Evolutionary conservation across 1,140 invertebrate genomes (phyloP).

Genomic region (Drosophila gunungcola): DNA sequence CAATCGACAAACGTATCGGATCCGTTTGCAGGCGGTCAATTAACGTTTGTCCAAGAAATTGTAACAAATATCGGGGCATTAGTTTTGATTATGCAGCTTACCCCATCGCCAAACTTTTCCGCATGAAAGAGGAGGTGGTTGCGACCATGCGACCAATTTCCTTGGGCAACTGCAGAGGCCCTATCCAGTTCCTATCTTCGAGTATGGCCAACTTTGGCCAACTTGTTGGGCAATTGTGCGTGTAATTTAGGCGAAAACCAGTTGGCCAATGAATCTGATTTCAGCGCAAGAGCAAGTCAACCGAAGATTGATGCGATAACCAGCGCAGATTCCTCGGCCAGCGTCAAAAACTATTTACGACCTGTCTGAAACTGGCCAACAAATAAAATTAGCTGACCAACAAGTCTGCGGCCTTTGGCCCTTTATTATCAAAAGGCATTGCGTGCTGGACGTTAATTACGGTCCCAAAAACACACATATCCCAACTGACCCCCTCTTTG

Average conservation of each 20-base stretch:
- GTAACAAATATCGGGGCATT: constrained; percentile 37
- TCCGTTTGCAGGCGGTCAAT: constrained; percentile 24
- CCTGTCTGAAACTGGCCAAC: constrained; percentile 26
- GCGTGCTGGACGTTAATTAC: constrained; percentile 66
- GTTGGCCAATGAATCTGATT: constrained; percentile 43
- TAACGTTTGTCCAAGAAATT: constrained; percentile 45
- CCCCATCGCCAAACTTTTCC: constrained; percentile 48
- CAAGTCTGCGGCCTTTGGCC: not conserved
- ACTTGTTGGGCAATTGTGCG: constrained; percentile 52
- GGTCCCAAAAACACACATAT: constrained; percentile 17
- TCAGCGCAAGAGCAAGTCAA: constrained; percentile 26
- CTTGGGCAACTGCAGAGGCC: not conserved
- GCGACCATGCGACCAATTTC: constrained; percentile 49
- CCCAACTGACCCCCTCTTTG: constrained; percentile 5
- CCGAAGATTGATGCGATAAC: constrained; percentile 48
- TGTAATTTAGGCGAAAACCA: constrained; percentile 47
- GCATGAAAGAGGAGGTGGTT: constrained; percentile 41
- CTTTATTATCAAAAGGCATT: constrained; percentile 35
- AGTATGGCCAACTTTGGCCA: constrained; percentile 6
- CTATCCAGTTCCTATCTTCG: not conserved
- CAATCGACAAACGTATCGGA: constrained; percentile 17
- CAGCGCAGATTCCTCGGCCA: constrained; percentile 38
- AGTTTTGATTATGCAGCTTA: constrained; percentile 51
- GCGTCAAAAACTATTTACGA: constrained; percentile 43
- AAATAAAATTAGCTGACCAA: constrained; percentile 45